Conservation (phyloP, 2,113 vertebrate species). For the Pelvicachromis taeniatus region DNA sequence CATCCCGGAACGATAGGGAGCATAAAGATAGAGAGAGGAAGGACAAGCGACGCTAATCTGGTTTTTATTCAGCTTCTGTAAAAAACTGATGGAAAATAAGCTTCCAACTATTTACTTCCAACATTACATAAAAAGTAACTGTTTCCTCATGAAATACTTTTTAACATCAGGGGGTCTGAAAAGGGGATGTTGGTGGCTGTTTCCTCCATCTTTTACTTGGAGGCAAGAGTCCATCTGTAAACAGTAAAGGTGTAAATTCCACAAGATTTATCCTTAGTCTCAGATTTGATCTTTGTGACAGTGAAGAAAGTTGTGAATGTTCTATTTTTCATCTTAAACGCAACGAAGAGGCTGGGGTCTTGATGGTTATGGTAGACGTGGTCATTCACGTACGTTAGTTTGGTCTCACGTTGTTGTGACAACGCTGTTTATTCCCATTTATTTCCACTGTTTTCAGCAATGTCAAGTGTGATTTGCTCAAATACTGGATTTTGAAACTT, state of each 20-base stretch:
- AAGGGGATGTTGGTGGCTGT: background rate
- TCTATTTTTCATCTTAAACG: background rate
- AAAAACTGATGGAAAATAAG: background rate
- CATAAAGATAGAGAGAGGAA: slow-evolving; percentile 94
- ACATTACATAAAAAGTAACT: background rate
- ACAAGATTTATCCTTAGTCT: background rate
- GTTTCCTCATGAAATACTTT: background rate
- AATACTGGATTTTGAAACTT: background rate
- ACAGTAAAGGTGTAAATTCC: background rate
- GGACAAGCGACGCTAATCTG: slow-evolving; percentile 87
- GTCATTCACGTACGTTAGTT: background rate
- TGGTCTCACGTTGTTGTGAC: slow-evolving; percentile 21
- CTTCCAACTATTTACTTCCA: background rate
- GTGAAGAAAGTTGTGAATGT: background rate
- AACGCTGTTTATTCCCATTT: background rate
- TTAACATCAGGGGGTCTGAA: background rate
- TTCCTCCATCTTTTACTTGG: background rate
- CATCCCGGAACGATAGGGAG: slow-evolving; percentile 86
- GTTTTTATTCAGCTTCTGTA: background rate
- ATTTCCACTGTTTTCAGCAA: background rate
- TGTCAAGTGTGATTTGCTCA: slow-evolving; percentile 27
- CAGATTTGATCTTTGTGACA: background rate
- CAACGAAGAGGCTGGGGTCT: background rate
- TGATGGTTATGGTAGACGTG: background rate
- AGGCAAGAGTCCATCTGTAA: background rate